phyloP scores from a whole-genome alignment of 2,888 invertebrate genomes.

The Pandemis heparana region DNA sequence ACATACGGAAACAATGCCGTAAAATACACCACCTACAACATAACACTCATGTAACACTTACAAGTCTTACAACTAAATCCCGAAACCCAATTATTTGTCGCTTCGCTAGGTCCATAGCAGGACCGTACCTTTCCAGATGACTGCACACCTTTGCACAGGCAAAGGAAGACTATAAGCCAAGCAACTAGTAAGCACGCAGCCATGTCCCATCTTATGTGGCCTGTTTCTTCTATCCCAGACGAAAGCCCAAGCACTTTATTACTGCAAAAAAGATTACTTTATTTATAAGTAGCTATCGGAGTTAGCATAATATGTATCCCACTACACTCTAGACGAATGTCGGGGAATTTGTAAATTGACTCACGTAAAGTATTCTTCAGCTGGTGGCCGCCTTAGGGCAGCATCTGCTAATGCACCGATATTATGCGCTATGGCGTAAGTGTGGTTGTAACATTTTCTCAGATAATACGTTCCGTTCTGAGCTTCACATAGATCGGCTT shows the following conservation, averaged over 20 bases:
- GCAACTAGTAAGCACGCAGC: conserved; percentile 91
- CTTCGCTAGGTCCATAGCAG: conserved; percentile 2
- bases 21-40: conserved; percentile 89
- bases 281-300: conserved; percentile 9
- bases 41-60: conserved; percentile 21
- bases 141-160: conserved; percentile 92
- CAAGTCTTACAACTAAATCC: background rate
- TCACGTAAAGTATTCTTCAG: conserved; percentile 91
- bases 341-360: conserved; percentile 48
- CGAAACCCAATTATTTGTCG: background rate
- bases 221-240: conserved; percentile 90
- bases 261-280: conserved; percentile 62
- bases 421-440: conserved; percentile 82
- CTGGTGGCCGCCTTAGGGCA: conserved; percentile 87
- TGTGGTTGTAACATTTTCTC: conserved; percentile 86
- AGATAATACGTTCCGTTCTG: conserved; percentile 88
- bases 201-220: conserved; percentile 88
- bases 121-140: conserved; percentile 89
- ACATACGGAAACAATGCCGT: conserved; percentile 92
- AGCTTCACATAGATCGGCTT: conserved; percentile 86
- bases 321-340: background rate
- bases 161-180: conserved; percentile 92
- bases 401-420: conserved; percentile 83
- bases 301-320: conserved; percentile 2
- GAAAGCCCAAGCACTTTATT: conserved; percentile 89